These are phyloP conservation scores for Lasioglossum figueresi DNA, from an alignment of 2,888 invertebrate genomes.

Conservation along the genomic window DNA sequence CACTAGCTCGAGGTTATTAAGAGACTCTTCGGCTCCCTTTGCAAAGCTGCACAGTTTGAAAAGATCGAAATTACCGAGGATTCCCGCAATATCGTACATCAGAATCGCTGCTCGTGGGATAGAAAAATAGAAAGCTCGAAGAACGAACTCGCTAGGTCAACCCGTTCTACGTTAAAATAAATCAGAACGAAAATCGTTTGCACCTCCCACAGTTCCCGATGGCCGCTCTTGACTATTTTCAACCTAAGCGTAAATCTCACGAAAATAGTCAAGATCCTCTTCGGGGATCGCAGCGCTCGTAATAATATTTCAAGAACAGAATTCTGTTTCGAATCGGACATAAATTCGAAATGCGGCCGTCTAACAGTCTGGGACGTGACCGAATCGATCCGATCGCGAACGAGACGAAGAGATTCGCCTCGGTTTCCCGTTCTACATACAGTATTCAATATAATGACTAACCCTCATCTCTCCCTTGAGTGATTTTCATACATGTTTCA, in stretches of 20 bases:
- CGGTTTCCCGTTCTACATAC: background rate
- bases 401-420: background rate
- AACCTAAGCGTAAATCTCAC: constrained; percentile 4
- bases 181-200: background rate
- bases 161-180: background rate
- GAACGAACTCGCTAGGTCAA: background rate
- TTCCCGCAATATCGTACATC: background rate
- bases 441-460: background rate
- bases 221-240: background rate
- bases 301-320: background rate
- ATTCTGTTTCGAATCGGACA: background rate
- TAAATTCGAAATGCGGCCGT: background rate
- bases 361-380: background rate
- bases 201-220: background rate
- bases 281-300: background rate
- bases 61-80: background rate
- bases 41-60: too few species aligned
- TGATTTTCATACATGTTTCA: background rate
- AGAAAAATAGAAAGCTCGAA: background rate
- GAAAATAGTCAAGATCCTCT: background rate
- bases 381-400: background rate
- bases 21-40: background rate
- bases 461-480: background rate
- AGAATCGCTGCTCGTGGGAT: background rate
- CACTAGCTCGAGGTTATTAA: background rate